Evolutionary conservation across 2,888 invertebrate genomes (phyloP).

Genomic region (Cataglyphis altisquamis): DNA sequence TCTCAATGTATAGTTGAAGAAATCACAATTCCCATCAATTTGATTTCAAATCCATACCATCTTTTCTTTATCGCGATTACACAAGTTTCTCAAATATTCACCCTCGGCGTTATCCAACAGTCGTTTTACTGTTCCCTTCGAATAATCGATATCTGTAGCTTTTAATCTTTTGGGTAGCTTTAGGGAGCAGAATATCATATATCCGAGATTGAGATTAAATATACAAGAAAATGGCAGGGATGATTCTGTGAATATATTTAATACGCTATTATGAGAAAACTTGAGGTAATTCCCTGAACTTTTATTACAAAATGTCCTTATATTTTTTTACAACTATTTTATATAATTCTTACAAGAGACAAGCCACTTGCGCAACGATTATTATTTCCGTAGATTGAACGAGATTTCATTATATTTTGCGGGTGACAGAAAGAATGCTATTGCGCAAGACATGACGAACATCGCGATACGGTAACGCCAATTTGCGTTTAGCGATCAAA

Average conservation of each 20-base stretch:
- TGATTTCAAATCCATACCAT: not conserved
- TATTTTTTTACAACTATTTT: not conserved
- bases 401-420: constrained; percentile 14
- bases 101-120: constrained; percentile 10
- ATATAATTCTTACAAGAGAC: not conserved
- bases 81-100: constrained; percentile 20
- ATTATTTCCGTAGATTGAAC: constrained; percentile 20
- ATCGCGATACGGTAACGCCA: constrained; percentile 23
- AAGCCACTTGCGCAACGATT: not conserved
- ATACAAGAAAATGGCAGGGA: constrained; percentile 19
- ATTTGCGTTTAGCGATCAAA: constrained; percentile 30
- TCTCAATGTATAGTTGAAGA: not conserved
- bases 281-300: not conserved
- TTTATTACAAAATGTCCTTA: not conserved
- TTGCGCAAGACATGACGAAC: not conserved
- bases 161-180: constrained; percentile 28
- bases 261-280: not conserved
- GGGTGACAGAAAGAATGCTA: not conserved
- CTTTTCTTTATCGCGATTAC: constrained; percentile 5
- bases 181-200: constrained; percentile 7
- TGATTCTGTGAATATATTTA: not conserved
- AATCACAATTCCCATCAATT: not conserved
- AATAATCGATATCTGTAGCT: constrained; percentile 31
- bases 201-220: constrained; percentile 19
- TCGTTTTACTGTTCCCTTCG: constrained; percentile 43